Evolutionary conservation across 2,113 vertebrate species (phyloP).

Genomic region (Callionymus lyra): DNA sequence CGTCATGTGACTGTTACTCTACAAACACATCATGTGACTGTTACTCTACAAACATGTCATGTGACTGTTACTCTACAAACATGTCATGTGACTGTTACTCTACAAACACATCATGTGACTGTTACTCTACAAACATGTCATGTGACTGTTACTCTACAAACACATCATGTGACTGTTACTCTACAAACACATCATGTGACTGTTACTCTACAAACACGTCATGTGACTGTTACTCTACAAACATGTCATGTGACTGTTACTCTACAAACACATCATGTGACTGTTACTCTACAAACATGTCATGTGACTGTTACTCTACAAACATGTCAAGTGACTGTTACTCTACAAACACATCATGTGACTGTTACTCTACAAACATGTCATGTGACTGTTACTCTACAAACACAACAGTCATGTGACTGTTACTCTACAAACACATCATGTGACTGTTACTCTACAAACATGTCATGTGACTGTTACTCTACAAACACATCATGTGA

Average conservation of each 20-base stretch:
- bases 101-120: conserved; percentile 62
- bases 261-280: conserved; percentile 64
- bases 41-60: conserved; percentile 66
- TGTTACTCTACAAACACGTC: conserved; percentile 66
- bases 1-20: conserved; percentile 49
- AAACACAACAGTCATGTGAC: conserved; percentile 36
- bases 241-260: conserved; percentile 40
- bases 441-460: conserved; percentile 46
- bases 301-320: conserved; percentile 53
- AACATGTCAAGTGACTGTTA: conserved; percentile 55
- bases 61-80: conserved; percentile 40
- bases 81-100: conserved; percentile 40
- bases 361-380: conserved; percentile 68
- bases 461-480: conserved; percentile 40
- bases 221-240: conserved; percentile 46
- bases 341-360: conserved; percentile 19
- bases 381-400: conserved; percentile 49
- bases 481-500: conserved; percentile 64
- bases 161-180: conserved; percentile 51
- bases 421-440: conserved; percentile 66
- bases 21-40: conserved; percentile 40
- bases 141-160: conserved; percentile 62
- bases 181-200: conserved; percentile 36
- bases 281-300: conserved; percentile 26
- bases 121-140: conserved; percentile 16